Conservation (phyloP, 2,888 invertebrate species). For the Drosophila neutralis region DNA sequence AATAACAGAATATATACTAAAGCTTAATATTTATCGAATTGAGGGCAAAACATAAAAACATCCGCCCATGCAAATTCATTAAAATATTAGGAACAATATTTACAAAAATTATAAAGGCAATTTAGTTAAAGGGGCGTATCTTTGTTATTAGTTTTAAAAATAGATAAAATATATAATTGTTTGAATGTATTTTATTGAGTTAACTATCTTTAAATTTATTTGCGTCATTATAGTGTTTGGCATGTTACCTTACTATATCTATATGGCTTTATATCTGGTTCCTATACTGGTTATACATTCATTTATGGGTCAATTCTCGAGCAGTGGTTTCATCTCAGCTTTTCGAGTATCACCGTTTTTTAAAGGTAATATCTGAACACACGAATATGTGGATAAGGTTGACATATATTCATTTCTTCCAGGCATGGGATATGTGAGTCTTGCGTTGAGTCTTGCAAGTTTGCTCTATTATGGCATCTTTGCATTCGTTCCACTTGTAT, state of each 20-base stretch:
- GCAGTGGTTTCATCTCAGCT: conserved; percentile 91
- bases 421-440: conserved; percentile 94
- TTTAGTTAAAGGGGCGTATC: conserved; percentile 11
- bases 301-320: conserved; percentile 94
- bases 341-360: conserved; percentile 93
- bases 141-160: neutral
- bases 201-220: neutral
- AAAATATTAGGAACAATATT: neutral
- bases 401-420: conserved; percentile 9
- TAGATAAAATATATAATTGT: neutral
- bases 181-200: neutral
- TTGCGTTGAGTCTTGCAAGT: conserved; percentile 91
- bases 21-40: neutral
- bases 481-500: conserved; percentile 92
- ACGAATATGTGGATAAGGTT: neutral
- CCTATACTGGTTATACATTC: conserved; percentile 95
- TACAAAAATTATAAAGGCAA: neutral
- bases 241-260: conserved; percentile 67
- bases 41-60: neutral
- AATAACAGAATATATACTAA: neutral
- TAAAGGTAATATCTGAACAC: conserved; percentile 88
- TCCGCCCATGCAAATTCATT: neutral
- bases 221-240: conserved; percentile 58
- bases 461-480: conserved; percentile 93
- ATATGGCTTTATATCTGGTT: conserved; percentile 90